Evolutionary conservation across 2,797 vertebrate species (phyloP).

Genomic region (Enteromius thamalakanensis): DNA sequence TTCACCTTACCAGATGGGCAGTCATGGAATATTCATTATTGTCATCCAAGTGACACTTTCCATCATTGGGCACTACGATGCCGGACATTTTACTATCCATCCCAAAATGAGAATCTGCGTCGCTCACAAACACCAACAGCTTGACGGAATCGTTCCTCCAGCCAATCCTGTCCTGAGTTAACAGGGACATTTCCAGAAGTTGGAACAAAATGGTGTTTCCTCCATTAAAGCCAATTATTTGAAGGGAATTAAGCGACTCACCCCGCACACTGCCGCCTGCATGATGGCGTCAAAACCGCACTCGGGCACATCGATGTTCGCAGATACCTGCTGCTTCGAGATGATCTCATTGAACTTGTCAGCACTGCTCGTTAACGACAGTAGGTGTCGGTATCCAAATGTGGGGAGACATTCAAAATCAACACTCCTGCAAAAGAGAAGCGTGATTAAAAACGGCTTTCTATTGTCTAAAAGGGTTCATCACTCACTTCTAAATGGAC

Average conservation of each 20-base stretch:
- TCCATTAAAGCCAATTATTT: not conserved
- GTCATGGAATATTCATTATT: slow-evolving; percentile 96
- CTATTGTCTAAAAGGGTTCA: not conserved
- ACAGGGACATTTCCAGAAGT: not conserved
- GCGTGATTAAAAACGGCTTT: not conserved
- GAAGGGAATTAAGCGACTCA: slow-evolving; percentile 65
- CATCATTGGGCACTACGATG: slow-evolving; percentile 95
- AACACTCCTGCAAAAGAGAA: slow-evolving; percentile 72
- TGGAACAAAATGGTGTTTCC: not conserved
- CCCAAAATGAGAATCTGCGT: slow-evolving; percentile 95
- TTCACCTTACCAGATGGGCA: slow-evolving; percentile 82
- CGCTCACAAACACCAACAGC: slow-evolving; percentile 94
- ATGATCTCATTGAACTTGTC: slow-evolving; percentile 93
- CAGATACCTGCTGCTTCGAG: slow-evolving; percentile 85
- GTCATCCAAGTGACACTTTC: slow-evolving; percentile 91
- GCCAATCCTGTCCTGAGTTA: slow-evolving; percentile 90
- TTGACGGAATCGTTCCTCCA: slow-evolving; percentile 97
- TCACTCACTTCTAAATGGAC: slow-evolving; percentile 1
- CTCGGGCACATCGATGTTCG: slow-evolving; percentile 89
- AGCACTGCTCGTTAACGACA: slow-evolving; percentile 89
- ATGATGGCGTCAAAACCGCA: slow-evolving; percentile 96
- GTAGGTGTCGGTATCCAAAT: slow-evolving; percentile 93
- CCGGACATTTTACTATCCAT: slow-evolving; percentile 98
- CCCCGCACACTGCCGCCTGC: slow-evolving; percentile 97
- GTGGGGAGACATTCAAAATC: slow-evolving; percentile 80